These are phyloP conservation scores for Prosopocoilus inquinatus DNA, from an alignment of 2,888 invertebrate genomes.

Conservation along the genomic window DNA sequence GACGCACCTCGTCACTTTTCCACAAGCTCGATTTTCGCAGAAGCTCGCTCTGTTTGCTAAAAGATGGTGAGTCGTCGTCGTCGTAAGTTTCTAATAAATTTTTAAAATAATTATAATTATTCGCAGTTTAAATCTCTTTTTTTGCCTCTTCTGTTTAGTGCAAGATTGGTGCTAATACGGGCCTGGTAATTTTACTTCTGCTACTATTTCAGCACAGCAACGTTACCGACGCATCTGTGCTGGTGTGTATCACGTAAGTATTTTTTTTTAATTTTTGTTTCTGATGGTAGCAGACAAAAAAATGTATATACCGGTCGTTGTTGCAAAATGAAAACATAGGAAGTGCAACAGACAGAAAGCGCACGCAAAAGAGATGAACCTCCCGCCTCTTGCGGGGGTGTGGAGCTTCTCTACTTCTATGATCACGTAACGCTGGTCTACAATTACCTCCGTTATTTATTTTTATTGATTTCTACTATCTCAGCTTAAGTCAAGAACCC, in stretches of 20 bases:
- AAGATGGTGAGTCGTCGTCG: constrained; percentile 1
- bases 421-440: too few species aligned
- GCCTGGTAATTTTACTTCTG: background rate
- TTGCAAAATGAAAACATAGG: too few species aligned
- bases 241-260: constrained; percentile 30
- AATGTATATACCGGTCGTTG: too few species aligned
- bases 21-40: background rate
- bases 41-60: background rate
- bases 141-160: background rate
- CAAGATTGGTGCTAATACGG: background rate
- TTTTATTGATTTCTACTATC: too few species aligned
- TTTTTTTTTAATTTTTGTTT: background rate
- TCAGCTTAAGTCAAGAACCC: too few species aligned
- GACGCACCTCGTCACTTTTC: constrained; percentile 2
- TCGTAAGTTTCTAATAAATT: background rate
- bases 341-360: too few species aligned
- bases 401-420: too few species aligned
- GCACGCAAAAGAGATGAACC: too few species aligned
- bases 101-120: background rate
- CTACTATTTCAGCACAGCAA: constrained; percentile 15
- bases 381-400: too few species aligned
- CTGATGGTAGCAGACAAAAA: background rate
- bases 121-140: background rate
- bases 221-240: constrained; percentile 15
- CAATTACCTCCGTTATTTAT: too few species aligned